Evolutionary conservation across 2,888 invertebrate genomes (phyloP).

Genomic region (Hoplodrina blanda): DNA sequence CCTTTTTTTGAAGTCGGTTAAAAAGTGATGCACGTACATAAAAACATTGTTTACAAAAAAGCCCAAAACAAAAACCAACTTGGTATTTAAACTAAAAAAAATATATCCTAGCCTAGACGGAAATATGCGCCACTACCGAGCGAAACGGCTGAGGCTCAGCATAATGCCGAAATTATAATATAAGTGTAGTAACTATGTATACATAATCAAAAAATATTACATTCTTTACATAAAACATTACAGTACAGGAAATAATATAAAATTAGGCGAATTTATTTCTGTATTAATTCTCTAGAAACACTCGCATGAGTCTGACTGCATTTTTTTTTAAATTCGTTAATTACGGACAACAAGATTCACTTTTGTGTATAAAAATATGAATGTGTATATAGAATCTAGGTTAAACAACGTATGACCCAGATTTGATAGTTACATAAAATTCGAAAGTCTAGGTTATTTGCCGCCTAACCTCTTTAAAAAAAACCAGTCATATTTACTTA

Average conservation of each 20-base stretch:
- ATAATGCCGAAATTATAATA: no score
- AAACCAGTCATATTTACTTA: constrained; percentile 1
- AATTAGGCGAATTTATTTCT: background rate
- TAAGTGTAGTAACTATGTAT: no score
- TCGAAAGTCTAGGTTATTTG: constrained; percentile 26
- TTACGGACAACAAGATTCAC: background rate
- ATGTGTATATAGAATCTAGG: constrained; percentile 9
- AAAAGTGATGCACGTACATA: no score
- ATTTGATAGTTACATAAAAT: constrained; percentile 22
- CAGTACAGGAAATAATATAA: constrained; percentile 3
- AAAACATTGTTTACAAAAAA: no score
- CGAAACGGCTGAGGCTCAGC: no score
- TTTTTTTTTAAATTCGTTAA: background rate
- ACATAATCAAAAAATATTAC: constrained; percentile 5
- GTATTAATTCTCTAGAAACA: background rate
- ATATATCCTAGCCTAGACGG: no score
- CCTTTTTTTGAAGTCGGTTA: no score
- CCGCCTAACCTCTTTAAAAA: constrained; percentile 2
- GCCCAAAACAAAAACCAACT: no score
- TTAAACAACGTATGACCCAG: constrained; percentile 1
- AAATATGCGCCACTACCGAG: no score
- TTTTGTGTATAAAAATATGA: constrained; percentile 6
- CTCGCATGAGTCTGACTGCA: background rate
- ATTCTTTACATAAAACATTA: background rate
- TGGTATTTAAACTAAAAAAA: no score